A percentile compares a stretch with the other conserved stretches of the same genome.
Conservation (phyloP, 2,888 invertebrate genomes). For the Odontothrips loti region DNA sequence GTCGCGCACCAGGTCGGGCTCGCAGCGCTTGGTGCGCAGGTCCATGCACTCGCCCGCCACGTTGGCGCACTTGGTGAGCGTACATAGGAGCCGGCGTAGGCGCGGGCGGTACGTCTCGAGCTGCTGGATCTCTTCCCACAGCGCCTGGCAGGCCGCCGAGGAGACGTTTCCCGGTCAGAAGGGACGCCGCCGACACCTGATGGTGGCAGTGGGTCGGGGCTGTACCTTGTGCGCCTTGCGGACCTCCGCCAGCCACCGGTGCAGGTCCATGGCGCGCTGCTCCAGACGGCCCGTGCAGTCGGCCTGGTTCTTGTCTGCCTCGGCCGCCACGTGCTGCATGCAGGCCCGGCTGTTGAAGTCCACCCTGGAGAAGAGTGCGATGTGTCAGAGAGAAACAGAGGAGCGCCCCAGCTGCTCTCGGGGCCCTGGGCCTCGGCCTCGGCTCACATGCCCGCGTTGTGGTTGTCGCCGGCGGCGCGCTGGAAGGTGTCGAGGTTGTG, state of each 20-base stretch:
- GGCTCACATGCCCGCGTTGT: conserved; percentile 52
- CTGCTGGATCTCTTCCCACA: background rate
- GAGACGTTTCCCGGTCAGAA: background rate
- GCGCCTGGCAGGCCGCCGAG: background rate
- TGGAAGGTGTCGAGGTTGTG: conserved; percentile 56
- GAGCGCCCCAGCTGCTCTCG: no score
- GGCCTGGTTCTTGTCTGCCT: conserved; percentile 63
- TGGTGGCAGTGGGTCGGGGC: background rate
- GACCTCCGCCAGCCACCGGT: conserved; percentile 70
- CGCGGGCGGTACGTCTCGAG: background rate
- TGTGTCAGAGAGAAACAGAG: no score
- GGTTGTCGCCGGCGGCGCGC: conserved; percentile 48
- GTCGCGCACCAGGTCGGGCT: conserved; percentile 71
- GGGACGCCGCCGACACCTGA: background rate
- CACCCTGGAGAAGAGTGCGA: conserved; percentile 35
- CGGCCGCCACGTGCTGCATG: conserved; percentile 59
- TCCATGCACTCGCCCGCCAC: conserved; percentile 60
- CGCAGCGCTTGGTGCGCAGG: conserved; percentile 62
- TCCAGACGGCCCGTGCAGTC: conserved; percentile 63
- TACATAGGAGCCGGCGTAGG: background rate
- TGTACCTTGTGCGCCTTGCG: background rate
- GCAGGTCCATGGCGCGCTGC: conserved; percentile 63
- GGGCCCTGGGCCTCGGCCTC: background rate
- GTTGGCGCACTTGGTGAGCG: conserved; percentile 4
- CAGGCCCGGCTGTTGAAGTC: conserved; percentile 51